phyloP scores from a whole-genome alignment of 2,113 vertebrate species.

The Strix uralensis region DNA sequence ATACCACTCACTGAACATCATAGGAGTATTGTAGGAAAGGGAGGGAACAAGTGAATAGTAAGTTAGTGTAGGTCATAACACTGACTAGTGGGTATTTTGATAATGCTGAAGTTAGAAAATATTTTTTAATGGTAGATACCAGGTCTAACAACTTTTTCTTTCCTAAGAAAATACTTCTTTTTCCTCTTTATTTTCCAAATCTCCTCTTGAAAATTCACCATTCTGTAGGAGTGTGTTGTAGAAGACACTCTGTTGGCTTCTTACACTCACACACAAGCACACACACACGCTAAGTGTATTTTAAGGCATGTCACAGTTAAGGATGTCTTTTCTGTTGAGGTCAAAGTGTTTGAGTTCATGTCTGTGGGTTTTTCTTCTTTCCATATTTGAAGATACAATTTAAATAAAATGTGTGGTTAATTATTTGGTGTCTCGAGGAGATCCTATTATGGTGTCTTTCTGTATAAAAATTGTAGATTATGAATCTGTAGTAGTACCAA shows the following conservation, averaged over 20 bases:
- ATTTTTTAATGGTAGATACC: neutral
- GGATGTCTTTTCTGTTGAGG: neutral
- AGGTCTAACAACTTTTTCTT: neutral
- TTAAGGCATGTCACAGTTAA: neutral
- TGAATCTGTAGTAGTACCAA: neutral
- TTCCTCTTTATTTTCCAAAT: neutral
- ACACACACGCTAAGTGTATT: neutral
- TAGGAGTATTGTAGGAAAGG: neutral
- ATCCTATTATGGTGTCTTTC: neutral
- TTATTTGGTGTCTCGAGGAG: neutral
- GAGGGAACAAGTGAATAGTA: neutral
- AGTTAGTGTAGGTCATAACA: neutral
- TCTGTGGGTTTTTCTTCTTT: neutral
- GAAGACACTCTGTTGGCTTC: neutral
- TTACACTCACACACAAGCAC: rapidly evolving
- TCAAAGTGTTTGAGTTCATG: neutral
- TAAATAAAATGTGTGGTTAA: neutral
- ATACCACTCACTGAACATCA: neutral
- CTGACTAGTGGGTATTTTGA: neutral
- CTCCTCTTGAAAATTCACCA: neutral
- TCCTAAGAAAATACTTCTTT: neutral
- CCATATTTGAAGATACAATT: neutral
- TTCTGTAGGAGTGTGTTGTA: neutral
- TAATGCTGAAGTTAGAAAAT: neutral
- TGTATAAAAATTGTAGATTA: neutral